These are phyloP conservation scores for Phaonia tiefii DNA, from an alignment of 2,888 invertebrate species.

Conservation along the genomic window DNA sequence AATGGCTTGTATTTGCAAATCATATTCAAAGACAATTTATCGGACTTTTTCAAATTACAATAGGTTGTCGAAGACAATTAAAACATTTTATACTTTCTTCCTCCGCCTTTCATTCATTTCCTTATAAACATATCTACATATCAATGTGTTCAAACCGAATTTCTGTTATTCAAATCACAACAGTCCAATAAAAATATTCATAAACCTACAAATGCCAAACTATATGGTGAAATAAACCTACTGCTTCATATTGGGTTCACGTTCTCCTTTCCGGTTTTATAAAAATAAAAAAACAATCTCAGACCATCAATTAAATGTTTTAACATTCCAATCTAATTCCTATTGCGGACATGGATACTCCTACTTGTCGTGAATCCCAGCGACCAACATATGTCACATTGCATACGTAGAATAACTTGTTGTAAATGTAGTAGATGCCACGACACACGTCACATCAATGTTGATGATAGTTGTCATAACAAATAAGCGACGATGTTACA, in stretches of 20 bases:
- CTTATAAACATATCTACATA: too few relatives aligned
- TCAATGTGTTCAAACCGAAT: background rate
- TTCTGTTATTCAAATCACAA: conserved; percentile 35
- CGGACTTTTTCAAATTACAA: too few relatives aligned
- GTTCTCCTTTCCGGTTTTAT: conserved; percentile 38
- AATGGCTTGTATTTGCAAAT: too few relatives aligned
- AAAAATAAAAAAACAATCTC: conserved; percentile 40
- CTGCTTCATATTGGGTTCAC: conserved; percentile 46
- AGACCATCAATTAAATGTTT: conserved; percentile 59
- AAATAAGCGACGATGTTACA: conserved; percentile 53
- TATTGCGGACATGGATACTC: conserved; percentile 27
- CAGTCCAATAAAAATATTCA: conserved; percentile 31
- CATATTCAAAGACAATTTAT: too few relatives aligned
- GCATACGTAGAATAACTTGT: conserved; percentile 56
- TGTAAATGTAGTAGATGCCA: background rate
- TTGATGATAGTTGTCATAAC: conserved; percentile 56
- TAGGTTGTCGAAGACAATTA: too few relatives aligned
- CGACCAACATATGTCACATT: conserved; percentile 57
- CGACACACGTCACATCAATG: conserved; percentile 26
- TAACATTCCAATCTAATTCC: conserved; percentile 47
- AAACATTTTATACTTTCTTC: too few relatives aligned
- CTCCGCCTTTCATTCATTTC: too few relatives aligned
- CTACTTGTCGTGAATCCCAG: background rate
- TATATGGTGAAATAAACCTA: conserved; percentile 48
- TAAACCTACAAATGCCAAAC: conserved; percentile 40